These are phyloP conservation scores for Alcis repandata DNA, from an alignment of 2,888 invertebrate genomes.

Conservation along the genomic window DNA sequence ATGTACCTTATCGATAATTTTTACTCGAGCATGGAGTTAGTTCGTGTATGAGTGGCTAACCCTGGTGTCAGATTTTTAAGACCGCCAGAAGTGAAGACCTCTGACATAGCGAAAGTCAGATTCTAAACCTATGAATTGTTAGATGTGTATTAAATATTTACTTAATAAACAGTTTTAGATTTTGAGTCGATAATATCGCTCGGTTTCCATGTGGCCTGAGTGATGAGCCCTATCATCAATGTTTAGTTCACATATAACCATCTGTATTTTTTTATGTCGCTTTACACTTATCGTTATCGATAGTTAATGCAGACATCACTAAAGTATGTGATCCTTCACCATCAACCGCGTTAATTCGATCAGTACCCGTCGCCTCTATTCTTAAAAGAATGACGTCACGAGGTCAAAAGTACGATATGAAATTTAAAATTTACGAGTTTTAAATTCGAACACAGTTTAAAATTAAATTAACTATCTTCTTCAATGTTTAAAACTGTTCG, in stretches of 20 bases:
- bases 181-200: too few species aligned
- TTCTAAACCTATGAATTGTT: too few species aligned
- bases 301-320: slow-evolving; percentile 47
- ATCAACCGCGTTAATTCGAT: slow-evolving; percentile 79
- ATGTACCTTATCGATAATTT: neutral
- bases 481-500: slow-evolving; percentile 40
- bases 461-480: slow-evolving; percentile 63
- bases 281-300: too few species aligned
- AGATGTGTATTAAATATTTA: too few species aligned
- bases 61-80: too few species aligned
- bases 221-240: too few species aligned
- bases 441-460: slow-evolving; percentile 70
- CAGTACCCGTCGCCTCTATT: slow-evolving; percentile 63
- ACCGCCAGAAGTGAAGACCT: too few species aligned
- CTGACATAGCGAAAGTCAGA: too few species aligned
- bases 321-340: slow-evolving; percentile 65
- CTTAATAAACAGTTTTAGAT: too few species aligned
- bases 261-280: too few species aligned
- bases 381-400: slow-evolving; percentile 60
- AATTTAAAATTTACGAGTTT: slow-evolving; percentile 78
- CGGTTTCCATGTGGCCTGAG: too few species aligned
- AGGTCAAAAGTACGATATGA: slow-evolving; percentile 72
- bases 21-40: neutral
- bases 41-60: neutral
- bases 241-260: too few species aligned